Base-by-base conservation (phyloP, 2,797 vertebrate genomes). In the Allobates femoralis region DNA sequence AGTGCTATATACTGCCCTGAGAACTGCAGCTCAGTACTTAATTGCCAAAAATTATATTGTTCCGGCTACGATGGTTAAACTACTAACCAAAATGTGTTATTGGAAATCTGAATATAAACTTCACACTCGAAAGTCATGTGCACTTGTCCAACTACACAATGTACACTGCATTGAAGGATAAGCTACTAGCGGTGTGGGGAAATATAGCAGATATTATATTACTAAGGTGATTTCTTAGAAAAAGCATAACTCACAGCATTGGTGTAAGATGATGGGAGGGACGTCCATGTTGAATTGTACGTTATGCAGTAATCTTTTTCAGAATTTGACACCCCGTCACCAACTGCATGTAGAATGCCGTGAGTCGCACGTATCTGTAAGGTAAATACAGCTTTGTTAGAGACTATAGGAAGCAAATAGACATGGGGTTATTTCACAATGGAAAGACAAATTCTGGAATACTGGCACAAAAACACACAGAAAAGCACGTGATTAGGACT, bases 271-370 rank as follows among this genome's bases (percentile, higher is more conserved):
- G 89, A 71, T 16, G 96, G 92, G 85, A 99, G 91, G 5, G 94
- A 88, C 2, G 92, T 93, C 96, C 96, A 98, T 0, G 85, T 91
- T 0, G 94, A 91, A 89, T 97, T 98, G 91, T 97, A 94, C 4
- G 96, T 91, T 15, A 98, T 91, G 86, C 97, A 99, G 90, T 96
- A 99, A 32, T 98, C 95, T 90, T 90, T 95, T 0, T 91, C 79
- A 11, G 23, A 53, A 1, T 34, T 67, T 56, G 90, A 19, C 19
- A 30, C 53, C 21, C 79, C 94, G 86, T 89, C 89, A 67, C 90
- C 90, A 83, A 93, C 95, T 14, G 96, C 93, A 0, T 94, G 96
- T 84, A 99, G 90, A 87, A 98, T 91, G 0, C 95, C 98, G 89
- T 97, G 95, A 86, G 97, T 94, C 80, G 96, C 95, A 81, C 91